Base-by-base conservation (phyloP, 2,888 invertebrate genomes). In the Plebejus melissa region DNA sequence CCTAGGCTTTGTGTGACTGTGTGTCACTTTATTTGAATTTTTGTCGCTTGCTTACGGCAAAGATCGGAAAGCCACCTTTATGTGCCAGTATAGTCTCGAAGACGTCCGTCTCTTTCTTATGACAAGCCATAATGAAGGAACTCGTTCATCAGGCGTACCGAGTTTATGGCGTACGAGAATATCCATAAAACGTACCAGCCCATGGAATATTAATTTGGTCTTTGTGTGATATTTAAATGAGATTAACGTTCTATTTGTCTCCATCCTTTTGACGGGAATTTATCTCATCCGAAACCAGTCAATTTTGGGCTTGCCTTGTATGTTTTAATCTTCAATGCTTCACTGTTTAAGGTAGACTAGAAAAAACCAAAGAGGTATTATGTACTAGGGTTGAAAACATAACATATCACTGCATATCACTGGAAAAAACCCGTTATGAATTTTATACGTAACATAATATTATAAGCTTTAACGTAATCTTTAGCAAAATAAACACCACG, bases 121-220 rank as follows among this genome's bases (percentile, higher is more conserved):
- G 60, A 22, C 65, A 74, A 22, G 71, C 76, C 75, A 75, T 74
- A 77, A 75, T 75, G 76, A 75, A 77, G 72, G 32, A 71, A 58
- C 74, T 77, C 75, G 76, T 79, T 79, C 75, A 75, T 76, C 77
- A 75, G 74, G 77, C 75, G 70, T 76, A 77, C 79, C 77, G 76
- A 79, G 86, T 90, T 88, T 88, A 88, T 84, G 82, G 82, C 83
- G 82, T 81, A 80, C 82, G 76, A 81, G 83, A 83, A 84, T 85
- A 84, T 85, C 83, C 82, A 86, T 88, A 88, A 89, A 88, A 84
- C 82, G 84, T 83, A 82, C 83, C 70, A 82, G 82, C 83, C 79
- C 84, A 83, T 84, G 83, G 85, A 85, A 87, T 86, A 84, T 84
- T 84, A 75, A 77, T 76, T 74, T 76, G 74, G 77, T 77, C 75